Evolutionary conservation across 2,888 invertebrate species (phyloP).

Genomic region (Ophion ventricosus): DNA sequence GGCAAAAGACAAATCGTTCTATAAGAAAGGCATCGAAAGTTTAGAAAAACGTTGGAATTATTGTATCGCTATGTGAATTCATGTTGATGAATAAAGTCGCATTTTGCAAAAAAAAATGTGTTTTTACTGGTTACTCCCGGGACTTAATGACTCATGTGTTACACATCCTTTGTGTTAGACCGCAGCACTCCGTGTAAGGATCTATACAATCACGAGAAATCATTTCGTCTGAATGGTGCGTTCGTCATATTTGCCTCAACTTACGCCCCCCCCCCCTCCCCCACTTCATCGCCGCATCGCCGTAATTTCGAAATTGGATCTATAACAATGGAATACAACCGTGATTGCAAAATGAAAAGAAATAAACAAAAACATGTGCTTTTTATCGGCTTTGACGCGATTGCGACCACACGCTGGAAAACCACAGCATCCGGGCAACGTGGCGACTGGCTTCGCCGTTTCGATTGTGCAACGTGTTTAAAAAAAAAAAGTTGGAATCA

Average conservation of each 20-base stretch:
- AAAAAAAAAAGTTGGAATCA: constrained; percentile 10
- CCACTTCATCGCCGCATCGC: no score
- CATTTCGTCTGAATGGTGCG: not conserved
- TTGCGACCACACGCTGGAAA: constrained; percentile 52
- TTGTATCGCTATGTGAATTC: no score
- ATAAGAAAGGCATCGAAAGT: no score
- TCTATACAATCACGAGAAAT: not conserved
- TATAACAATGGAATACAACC: constrained; percentile 22
- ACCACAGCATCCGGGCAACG: constrained; percentile 58
- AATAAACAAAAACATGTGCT: not conserved
- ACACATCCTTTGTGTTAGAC: no score
- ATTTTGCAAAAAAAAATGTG: no score
- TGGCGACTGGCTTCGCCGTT: constrained; percentile 28
- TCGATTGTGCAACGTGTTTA: constrained; percentile 34
- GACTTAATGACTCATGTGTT: no score
- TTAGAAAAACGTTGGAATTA: no score
- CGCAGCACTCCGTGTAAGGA: not conserved
- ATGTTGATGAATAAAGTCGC: no score
- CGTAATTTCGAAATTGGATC: not conserved
- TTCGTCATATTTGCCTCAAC: not conserved
- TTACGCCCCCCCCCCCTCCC: not conserved
- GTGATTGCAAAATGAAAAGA: constrained; percentile 22
- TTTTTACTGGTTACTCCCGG: no score
- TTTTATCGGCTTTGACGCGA: constrained; percentile 49
- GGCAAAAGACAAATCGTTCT: no score